Evolutionary conservation across 2,797 vertebrate species (phyloP), one percentile per base, ranked within the genome.

Genomic region (Parambassis ranga): DNA sequence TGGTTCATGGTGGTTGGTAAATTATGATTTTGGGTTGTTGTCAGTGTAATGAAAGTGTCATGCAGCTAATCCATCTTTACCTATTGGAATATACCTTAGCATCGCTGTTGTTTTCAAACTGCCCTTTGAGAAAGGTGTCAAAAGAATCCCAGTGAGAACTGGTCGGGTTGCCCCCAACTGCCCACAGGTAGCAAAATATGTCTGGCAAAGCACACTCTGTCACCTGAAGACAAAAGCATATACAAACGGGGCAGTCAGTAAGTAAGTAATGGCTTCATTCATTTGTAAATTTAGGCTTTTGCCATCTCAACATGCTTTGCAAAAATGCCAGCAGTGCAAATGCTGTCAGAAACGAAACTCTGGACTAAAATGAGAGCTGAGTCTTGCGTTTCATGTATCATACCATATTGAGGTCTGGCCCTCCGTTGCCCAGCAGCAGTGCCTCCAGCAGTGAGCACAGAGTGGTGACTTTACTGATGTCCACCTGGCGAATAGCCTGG

Each of bases 381-480:
- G 46, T 43, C 5, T 24, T 19, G 7, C 58, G 38, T 41, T 59
- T 31, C 28, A 61, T 4, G 37, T 94, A 96, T 95, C 94, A 92
- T 84, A 53, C n/a, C n/a, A n/a, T n/a, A n/a, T 79, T 69, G 28
- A 95, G 73, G 48, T 86, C 80, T 19, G 91, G 85, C 18, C 91
- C 90, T 51, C 84, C 89, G 35, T 87, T 78, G 46, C 82, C 87
- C 47, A 96, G 82, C 60, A 96, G 72, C 72, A 96, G 77, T 2
- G 93, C 92, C 81, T 96, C 94, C 57, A 96, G 64, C 60, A 96
- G 91, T 64, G 81, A 92, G 78, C 95, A 96, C 18, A 96, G 93
- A 16, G 94, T 93, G 57, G 88, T 89, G 46, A 96, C 92, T 89
- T 96, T 96, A 81, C 95, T 96, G 83, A 96, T 95, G 71, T 96